Base-by-base conservation (phyloP, 2,797 vertebrate genomes). In the Lophotriccus pileatus region DNA sequence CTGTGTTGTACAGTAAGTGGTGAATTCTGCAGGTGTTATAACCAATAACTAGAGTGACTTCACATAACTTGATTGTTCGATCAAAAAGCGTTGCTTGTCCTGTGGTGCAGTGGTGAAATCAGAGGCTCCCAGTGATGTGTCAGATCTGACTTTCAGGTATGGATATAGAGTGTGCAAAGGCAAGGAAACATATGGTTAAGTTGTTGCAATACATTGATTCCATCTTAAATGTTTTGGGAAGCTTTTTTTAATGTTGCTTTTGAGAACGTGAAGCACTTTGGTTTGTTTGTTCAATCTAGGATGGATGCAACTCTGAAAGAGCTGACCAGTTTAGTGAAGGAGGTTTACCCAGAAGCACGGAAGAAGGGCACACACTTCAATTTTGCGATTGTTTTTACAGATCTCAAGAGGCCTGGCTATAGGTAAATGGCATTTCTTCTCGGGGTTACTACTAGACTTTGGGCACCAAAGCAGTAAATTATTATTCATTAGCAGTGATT, bases 281-380 rank as follows among this genome's bases (percentile, higher is more conserved):
- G 4, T 53, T 62, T 75, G 25, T 93, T 91, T 89, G 89, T 87
- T 81, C 77, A 14, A 75, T 75, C 52, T 91, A 99, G 99, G 99
- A 99, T 99, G 99, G 99, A 99, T 28, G 99, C 99, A 14, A 99
- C 99, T 67, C 97, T 99, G 95, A 99, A 99, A 96, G 99, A 99
- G 94, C 98, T 99, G 72, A 99, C 99, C 64, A 99, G 99, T 93
- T 97, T 99, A 89, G 99, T 99, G 92, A 99, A 99, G 95, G 99
- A 99, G 97, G 99, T 99, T 47, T 99, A 99, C 93, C 99, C 99
- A 37, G 99, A 99, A 88, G 99, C 99, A 80, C 98, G 99, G 73
- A 99, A 99, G 97, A 99, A 99, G 95, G 99, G 99, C 84, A 99
- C 99, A 3, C 99, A 99, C 96, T 99, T 99, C 97, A 99, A 98